These are phyloP conservation scores for Fopius arisanus DNA, from an alignment of 1,140 invertebrate species.

Conservation along the genomic window DNA sequence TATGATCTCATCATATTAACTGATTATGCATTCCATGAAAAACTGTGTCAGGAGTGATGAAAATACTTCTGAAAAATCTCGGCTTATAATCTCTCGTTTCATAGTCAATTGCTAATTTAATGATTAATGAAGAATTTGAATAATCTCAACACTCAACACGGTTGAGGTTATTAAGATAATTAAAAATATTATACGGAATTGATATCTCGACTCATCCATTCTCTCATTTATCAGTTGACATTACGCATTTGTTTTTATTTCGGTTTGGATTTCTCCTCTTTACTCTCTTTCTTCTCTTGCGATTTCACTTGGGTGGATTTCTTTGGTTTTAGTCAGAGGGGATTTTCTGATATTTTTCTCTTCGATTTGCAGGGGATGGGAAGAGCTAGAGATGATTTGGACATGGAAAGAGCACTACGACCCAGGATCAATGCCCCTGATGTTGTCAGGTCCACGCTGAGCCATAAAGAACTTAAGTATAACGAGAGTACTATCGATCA, in stretches of 20 bases:
- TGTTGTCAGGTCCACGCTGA: constrained; percentile 82
- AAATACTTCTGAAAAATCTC: no score
- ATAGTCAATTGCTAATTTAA: no score
- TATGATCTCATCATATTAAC: no score
- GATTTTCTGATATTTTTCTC: constrained; percentile 28
- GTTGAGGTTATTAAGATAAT: no score
- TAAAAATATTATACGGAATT: no score
- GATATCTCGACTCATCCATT: background rate
- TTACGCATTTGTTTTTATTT: constrained; percentile 7
- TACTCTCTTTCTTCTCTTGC: constrained; percentile 3
- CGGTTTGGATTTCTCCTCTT: background rate
- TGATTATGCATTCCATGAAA: no score
- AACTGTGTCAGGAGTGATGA: no score
- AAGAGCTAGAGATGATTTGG: constrained; percentile 82
- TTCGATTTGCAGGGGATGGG: constrained; percentile 62
- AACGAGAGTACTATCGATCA: constrained; percentile 85
- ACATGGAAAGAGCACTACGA: constrained; percentile 81
- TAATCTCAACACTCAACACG: no score
- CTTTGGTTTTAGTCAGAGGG: background rate
- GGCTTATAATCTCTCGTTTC: no score
- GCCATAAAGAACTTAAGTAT: constrained; percentile 70
- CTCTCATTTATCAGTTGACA: background rate
- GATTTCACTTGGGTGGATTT: constrained; percentile 8
- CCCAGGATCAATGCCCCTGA: constrained; percentile 80
- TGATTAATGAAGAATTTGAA: no score